A percentile compares a stretch with the other conserved stretches of the same genome.
These are phyloP conservation scores for Mungos mungo DNA, from an alignment of 2,113 vertebrate genomes.

Conservation along the genomic window DNA sequence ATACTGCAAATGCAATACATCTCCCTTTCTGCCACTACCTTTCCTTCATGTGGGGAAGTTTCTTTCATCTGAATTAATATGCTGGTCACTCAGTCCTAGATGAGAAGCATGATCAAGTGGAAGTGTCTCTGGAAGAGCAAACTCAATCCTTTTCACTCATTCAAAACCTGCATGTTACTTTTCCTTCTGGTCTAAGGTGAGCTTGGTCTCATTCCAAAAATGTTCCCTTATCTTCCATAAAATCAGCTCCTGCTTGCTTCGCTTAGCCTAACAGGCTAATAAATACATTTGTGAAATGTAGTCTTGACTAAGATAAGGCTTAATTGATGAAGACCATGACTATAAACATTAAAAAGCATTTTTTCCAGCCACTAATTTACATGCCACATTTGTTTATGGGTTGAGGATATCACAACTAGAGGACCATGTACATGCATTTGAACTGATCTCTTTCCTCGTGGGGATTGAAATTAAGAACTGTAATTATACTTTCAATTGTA, in stretches of 20 bases:
- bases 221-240: background rate
- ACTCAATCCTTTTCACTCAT: background rate
- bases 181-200: background rate
- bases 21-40: background rate
- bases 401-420: background rate
- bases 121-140: background rate
- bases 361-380: background rate
- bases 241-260: background rate
- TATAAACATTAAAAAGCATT: background rate
- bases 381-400: background rate
- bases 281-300: background rate
- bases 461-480: background rate
- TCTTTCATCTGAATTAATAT: constrained; percentile 22
- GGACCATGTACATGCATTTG: background rate
- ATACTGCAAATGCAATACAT: background rate
- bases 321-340: background rate
- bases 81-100: background rate
- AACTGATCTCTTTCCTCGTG: background rate
- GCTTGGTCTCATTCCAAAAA: background rate
- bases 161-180: background rate
- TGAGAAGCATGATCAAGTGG: background rate
- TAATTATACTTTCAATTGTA: background rate
- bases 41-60: background rate
- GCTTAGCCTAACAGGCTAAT: background rate
- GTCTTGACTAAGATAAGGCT: background rate